A percentile compares a stretch with the other conserved stretches of the same genome.
phyloP scores from a whole-genome alignment of 2,113 vertebrate species.

The Alouatta palliata region DNA sequence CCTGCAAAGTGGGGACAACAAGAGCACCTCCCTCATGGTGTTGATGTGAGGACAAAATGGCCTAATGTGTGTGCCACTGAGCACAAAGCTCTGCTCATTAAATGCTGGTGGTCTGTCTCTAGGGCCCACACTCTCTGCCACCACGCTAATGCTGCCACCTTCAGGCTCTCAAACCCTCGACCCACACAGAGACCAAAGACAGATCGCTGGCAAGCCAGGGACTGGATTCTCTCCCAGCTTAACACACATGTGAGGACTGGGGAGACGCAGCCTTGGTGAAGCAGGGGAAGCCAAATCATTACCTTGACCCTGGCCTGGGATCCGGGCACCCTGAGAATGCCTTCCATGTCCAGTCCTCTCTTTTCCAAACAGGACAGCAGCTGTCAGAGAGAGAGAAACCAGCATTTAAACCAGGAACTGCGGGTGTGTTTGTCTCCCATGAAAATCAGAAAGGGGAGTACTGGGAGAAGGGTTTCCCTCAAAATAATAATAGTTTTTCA shows the following conservation, averaged over 20 bases:
- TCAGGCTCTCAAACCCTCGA: background rate
- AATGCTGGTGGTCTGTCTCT: background rate
- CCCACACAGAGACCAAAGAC: background rate
- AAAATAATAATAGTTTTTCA: background rate
- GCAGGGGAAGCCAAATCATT: background rate
- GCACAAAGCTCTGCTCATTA: background rate
- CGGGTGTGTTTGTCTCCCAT: background rate
- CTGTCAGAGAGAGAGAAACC: constrained; percentile 76
- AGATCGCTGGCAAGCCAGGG: fast-evolving
- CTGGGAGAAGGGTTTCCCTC: background rate
- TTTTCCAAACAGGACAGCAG: constrained; percentile 93
- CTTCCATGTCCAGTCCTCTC: constrained; percentile 91
- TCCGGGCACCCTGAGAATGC: constrained; percentile 93
- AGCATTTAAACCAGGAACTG: background rate
- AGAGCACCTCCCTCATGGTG: background rate
- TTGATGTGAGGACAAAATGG: background rate
- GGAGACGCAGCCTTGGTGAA: background rate
- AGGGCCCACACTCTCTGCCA: no score
- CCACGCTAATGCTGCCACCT: fast-evolving
- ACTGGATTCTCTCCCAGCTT: no score
- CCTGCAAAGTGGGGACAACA: background rate
- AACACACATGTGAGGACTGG: fast-evolving
- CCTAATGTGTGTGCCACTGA: background rate
- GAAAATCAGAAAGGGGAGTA: background rate
- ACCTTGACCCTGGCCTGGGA: constrained; percentile 95